A percentile compares a stretch with the other conserved stretches of the same genome.
These are phyloP conservation scores for Harpagifer antarcticus DNA, from an alignment of 2,797 vertebrate species.

Conservation along the genomic window DNA sequence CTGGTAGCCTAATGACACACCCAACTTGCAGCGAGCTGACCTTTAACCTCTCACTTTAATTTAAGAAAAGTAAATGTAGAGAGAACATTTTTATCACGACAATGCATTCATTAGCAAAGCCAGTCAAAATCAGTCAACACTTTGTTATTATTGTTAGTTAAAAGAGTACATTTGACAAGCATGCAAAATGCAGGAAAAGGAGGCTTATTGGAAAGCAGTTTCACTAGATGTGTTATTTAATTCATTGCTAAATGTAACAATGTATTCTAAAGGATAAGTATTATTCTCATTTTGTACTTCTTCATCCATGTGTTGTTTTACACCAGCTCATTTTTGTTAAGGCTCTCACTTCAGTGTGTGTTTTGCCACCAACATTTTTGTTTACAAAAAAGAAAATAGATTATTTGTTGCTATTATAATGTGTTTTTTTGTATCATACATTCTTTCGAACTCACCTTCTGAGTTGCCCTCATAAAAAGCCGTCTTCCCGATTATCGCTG, in stretches of 20 bases:
- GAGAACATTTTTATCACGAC: conserved; percentile 56
- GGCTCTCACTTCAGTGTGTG: not conserved
- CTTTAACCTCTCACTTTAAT: conserved; percentile 65
- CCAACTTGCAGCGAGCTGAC: conserved; percentile 56
- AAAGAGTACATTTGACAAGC: not conserved
- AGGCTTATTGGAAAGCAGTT: not conserved
- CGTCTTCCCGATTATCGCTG: conserved; percentile 75
- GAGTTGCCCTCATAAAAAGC: conserved; percentile 84
- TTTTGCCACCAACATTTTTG: not conserved
- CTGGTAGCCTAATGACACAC: conserved; percentile 49
- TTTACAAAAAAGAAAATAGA: not conserved
- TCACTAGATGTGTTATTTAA: not conserved
- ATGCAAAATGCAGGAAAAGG: not conserved
- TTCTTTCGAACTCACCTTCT: conserved; percentile 71
- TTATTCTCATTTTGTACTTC: not conserved
- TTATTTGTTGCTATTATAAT: not conserved
- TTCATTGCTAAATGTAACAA: not conserved
- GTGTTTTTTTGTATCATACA: not conserved
- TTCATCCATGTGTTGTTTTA: not conserved
- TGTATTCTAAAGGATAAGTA: not conserved
- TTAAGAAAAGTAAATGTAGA: conserved; percentile 34
- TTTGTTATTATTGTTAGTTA: not conserved
- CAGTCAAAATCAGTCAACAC: conserved; percentile 1
- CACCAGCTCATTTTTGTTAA: not conserved
- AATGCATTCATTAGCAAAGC: conserved; percentile 3